phyloP scores from a whole-genome alignment of 2,888 invertebrate genomes.

The Lottia scabra region DNA sequence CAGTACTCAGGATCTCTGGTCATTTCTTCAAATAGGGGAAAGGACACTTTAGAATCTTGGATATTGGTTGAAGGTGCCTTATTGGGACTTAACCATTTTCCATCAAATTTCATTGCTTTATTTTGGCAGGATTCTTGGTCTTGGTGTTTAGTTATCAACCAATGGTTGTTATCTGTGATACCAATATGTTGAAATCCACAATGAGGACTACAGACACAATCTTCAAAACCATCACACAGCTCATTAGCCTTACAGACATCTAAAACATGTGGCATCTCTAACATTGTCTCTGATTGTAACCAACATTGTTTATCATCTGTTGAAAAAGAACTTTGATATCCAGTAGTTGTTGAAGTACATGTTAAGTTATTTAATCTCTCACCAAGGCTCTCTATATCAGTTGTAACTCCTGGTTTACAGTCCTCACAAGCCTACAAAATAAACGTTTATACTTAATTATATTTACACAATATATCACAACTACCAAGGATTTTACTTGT shows the following conservation, averaged over 20 bases:
- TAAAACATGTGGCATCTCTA: conserved; percentile 1
- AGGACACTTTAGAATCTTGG: background rate
- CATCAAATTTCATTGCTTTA: background rate
- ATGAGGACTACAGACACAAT: conserved; percentile 23
- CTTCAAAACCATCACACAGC: conserved; percentile 18
- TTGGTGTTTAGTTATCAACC: conserved; percentile 13
- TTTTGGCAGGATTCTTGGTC: conserved; percentile 4
- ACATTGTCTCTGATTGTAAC: background rate
- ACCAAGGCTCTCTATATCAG: conserved; percentile 37
- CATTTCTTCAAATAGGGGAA: background rate
- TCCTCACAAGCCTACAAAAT: conserved; percentile 4
- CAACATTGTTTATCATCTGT: conserved; percentile 4
- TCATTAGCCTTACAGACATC: conserved; percentile 27
- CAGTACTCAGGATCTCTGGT: background rate
- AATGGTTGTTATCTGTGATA: background rate
- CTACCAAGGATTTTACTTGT: too few species aligned
- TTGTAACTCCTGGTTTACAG: conserved; percentile 8
- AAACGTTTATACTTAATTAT: too few species aligned
- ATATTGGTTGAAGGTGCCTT: background rate
- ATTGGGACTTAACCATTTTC: background rate
- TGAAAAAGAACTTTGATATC: background rate
- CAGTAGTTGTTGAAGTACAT: background rate
- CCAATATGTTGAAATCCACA: conserved; percentile 10
- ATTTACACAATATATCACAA: too few species aligned
- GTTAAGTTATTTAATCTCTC: conserved; percentile 2